Percentiles rank a stretch among this genome's conserved stretches.
phyloP scores from a whole-genome alignment of 2,888 invertebrate species.

The Gibbula magus region DNA sequence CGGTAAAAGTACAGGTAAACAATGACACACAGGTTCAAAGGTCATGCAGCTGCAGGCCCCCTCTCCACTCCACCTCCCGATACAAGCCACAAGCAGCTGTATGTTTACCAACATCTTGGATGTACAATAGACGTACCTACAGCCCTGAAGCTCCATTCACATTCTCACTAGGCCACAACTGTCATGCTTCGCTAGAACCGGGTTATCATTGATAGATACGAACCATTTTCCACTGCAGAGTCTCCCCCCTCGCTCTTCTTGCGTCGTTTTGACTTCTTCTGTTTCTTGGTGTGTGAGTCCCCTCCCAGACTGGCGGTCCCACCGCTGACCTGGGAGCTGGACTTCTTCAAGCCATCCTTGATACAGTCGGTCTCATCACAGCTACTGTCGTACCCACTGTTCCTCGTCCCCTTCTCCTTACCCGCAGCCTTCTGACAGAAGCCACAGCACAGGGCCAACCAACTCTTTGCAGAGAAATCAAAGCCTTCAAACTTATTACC shows the following conservation, averaged over 20 bases:
- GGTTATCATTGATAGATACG: not conserved
- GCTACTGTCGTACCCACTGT: constrained; percentile 21
- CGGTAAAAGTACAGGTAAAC: too few relatives aligned
- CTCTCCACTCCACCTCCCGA: too few relatives aligned
- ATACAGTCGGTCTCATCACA: constrained; percentile 25
- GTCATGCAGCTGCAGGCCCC: too few relatives aligned
- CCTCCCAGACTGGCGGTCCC: not conserved
- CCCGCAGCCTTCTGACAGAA: constrained; percentile 18
- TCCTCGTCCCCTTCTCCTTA: not conserved
- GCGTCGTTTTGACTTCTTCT: not conserved
- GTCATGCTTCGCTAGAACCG: too few relatives aligned
- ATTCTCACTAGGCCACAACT: too few relatives aligned
- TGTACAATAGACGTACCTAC: too few relatives aligned
- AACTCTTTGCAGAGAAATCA: constrained; percentile 32
- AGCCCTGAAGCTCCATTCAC: too few relatives aligned
- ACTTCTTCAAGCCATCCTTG: not conserved
- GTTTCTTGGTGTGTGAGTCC: not conserved
- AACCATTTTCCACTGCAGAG: not conserved
- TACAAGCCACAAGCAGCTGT: too few relatives aligned
- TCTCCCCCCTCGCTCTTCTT: not conserved
- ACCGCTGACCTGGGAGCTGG: not conserved
- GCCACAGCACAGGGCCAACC: constrained; percentile 38
- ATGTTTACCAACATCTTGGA: too few relatives aligned
- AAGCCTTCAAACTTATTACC: constrained; percentile 33
- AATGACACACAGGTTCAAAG: too few relatives aligned